Base-by-base conservation (phyloP, 2,888 invertebrate species). In the Macrophya alboannulata region DNA sequence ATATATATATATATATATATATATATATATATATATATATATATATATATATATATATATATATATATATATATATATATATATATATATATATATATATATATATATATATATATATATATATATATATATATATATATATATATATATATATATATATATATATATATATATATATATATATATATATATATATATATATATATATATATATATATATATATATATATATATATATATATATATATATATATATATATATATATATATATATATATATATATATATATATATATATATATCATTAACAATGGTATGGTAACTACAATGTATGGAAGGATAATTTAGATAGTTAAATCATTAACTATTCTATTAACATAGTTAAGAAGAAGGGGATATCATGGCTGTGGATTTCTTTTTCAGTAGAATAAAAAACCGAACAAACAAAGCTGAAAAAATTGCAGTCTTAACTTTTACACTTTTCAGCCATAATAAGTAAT, bases 301-400 rank as follows among this genome's bases (percentile, higher is more conserved):
- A 17, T 37, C 12, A 68, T 68, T 77, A 51, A 77, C 51, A 51
- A 51, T 40, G 65, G 59, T 48, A 65, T 65, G 48, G 71, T 85
- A 48, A 45, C 51, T 8, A 51, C 37, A 48, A 21, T 77, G 68
- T 62, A 79, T 76, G 79, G 62, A 65, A 85, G 65, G 21, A 62
- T 25, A 25, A 25, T 62, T 85, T 31, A 77, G 65, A 62, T 77
- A 65, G 31, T 55, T 65, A 9, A 59, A 25, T 84, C 45, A 43
- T 43, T 48, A 84, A 84, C 43, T 76, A 55, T 37, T 59, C 25
- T 74, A 84, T 76, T 81, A 85, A 85, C 72, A 55, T 62, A 71
- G 25, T 31, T 84, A 37, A 62, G 51, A 62, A 65, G 62, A 77
- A 40, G 77, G 86, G 83, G 76, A 74, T 84, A 85, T 85, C 74